A percentile compares a stretch with the other conserved stretches of the same genome.
Conservation (phyloP, 2,113 vertebrate genomes). For the Eleginops maclovinus region DNA sequence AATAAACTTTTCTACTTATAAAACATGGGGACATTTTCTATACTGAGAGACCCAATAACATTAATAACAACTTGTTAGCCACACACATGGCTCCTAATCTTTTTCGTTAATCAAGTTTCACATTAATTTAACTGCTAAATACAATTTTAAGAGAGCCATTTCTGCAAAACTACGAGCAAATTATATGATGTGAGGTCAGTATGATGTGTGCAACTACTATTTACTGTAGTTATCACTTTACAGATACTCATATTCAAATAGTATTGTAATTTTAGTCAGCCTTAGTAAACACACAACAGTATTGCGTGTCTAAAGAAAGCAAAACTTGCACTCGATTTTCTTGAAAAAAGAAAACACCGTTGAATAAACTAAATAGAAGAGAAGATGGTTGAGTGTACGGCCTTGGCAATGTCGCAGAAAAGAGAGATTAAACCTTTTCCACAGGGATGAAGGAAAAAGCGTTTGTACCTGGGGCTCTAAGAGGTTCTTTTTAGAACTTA, state of each 20-base stretch:
- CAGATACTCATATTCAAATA: neutral
- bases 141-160: neutral
- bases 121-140: neutral
- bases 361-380: conserved; percentile 23
- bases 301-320: neutral
- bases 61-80: neutral
- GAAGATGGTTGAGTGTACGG: neutral
- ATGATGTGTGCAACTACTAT: neutral
- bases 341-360: conserved; percentile 21
- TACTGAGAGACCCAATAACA: neutral
- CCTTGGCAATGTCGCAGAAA: conserved; percentile 18
- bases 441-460: conserved; percentile 19
- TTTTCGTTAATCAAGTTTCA: neutral
- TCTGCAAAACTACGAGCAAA: neutral
- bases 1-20: neutral
- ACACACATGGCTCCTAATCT: neutral
- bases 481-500: conserved; percentile 44
- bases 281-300: neutral
- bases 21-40: neutral
- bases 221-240: neutral
- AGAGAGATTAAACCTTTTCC: conserved; percentile 45
- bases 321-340: neutral
- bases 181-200: neutral
- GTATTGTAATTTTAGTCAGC: neutral
- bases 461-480: conserved; percentile 53